Evolutionary conservation across 2,797 vertebrate species (phyloP).

Genomic region (Tenualosa ilisha): DNA sequence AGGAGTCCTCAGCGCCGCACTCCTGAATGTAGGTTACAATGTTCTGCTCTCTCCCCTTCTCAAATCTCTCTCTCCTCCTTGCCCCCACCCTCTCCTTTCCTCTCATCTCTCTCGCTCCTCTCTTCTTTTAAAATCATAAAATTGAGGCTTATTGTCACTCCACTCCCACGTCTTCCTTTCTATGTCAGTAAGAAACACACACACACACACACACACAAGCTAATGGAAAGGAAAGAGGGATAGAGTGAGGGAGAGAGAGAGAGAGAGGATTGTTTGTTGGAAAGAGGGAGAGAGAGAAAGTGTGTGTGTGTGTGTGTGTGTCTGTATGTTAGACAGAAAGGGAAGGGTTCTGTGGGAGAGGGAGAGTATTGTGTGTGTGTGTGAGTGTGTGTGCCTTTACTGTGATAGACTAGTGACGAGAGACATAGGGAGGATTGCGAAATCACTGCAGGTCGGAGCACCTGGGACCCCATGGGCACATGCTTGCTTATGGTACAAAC

Average conservation of each 20-base stretch:
- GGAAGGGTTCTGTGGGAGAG: too few species aligned
- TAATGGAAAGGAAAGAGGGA: background rate
- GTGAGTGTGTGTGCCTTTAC: background rate
- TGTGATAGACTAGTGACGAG: background rate
- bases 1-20: constrained; percentile 16
- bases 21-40: constrained; percentile 67
- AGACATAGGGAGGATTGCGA: background rate
- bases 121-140: background rate
- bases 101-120: background rate
- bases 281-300: background rate
- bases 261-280: background rate
- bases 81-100: background rate
- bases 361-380: background rate
- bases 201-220: too few species aligned
- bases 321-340: background rate
- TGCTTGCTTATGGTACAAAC: too few species aligned
- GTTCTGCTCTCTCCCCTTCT: constrained; percentile 22
- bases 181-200: too few species aligned
- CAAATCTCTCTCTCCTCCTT: background rate
- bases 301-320: constrained; percentile 1
- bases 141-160: too few species aligned
- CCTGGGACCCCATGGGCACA: too few species aligned
- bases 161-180: background rate
- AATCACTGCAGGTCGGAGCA: too few species aligned
- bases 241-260: background rate